Percentiles rank a stretch among this genome's conserved stretches.
These are phyloP conservation scores for Littorina saxatilis DNA, from an alignment of 1,140 invertebrate species.

Conservation along the genomic window DNA sequence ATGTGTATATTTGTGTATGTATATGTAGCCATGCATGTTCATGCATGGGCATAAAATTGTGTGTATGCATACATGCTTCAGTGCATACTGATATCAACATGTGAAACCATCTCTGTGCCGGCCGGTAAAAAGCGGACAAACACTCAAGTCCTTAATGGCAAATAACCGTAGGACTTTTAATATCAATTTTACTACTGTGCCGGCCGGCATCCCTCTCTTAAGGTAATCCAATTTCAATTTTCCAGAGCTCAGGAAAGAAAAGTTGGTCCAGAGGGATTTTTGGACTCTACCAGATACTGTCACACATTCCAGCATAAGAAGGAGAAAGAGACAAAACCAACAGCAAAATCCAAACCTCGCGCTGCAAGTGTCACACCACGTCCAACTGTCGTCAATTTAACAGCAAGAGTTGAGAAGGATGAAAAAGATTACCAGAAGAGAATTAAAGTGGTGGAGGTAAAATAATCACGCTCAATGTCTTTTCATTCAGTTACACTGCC, in stretches of 20 bases:
- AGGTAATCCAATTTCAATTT: neutral
- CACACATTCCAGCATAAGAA: constrained; percentile 65
- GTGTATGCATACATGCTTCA: neutral
- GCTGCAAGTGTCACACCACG: constrained; percentile 11
- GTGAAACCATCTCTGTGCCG: neutral
- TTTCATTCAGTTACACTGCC: too few species aligned
- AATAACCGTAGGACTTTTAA: too few species aligned
- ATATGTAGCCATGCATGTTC: too few species aligned
- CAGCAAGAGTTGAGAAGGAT: constrained; percentile 58
- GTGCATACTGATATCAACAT: neutral
- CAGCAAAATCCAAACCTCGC: constrained; percentile 17
- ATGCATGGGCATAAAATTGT: neutral
- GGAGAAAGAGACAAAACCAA: constrained; percentile 44
- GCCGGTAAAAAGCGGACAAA: neutral
- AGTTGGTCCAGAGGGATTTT: constrained; percentile 69
- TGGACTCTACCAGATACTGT: constrained; percentile 66
- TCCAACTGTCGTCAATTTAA: constrained; percentile 58
- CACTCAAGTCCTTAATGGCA: too few species aligned
- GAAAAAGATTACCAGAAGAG: constrained; percentile 69
- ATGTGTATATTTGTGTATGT: too few species aligned
- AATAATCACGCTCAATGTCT: too few species aligned
- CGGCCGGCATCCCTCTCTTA: neutral
- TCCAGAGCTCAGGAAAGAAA: constrained; percentile 71
- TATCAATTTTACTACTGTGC: too few species aligned
- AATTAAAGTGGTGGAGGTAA: constrained; percentile 72